phyloP scores from a whole-genome alignment of 2,888 invertebrate genomes.

The Lottia gigantea region DNA sequence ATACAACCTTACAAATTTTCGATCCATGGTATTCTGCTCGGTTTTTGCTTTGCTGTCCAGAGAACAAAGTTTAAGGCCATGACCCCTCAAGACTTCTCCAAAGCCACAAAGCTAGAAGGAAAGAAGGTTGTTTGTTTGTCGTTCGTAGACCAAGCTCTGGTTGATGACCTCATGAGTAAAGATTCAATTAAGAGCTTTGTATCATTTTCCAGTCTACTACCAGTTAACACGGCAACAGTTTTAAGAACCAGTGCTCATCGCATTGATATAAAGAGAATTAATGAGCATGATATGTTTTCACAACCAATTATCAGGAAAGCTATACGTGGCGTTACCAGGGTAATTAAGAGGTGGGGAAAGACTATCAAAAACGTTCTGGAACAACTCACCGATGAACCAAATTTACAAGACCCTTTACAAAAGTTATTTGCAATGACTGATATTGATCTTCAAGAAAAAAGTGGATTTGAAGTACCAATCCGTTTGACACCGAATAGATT shows the following conservation, averaged over 20 bases:
- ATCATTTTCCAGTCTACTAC: neutral
- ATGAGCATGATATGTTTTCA: neutral
- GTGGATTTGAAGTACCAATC: neutral
- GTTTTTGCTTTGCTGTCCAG: neutral
- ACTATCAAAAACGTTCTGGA: neutral
- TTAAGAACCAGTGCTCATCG: neutral
- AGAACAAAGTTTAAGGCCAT: neutral
- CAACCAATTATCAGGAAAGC: neutral
- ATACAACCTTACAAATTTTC: neutral
- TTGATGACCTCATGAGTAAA: neutral
- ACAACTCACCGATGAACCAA: neutral
- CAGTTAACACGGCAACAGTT: neutral
- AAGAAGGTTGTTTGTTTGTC: neutral
- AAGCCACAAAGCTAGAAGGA: neutral
- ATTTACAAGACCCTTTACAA: neutral
- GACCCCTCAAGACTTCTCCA: neutral
- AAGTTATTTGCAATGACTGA: neutral
- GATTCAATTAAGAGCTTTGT: neutral
- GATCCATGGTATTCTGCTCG: neutral
- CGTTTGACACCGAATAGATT: conserved; percentile 14
- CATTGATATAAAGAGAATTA: too few species aligned
- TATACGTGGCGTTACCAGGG: neutral
- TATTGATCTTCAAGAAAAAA: neutral
- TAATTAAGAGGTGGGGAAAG: neutral
- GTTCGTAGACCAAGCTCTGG: neutral